A percentile compares a stretch with the other conserved stretches of the same genome.
Conservation (phyloP, 1,140 invertebrate species). For the Drosophila suzukii region DNA sequence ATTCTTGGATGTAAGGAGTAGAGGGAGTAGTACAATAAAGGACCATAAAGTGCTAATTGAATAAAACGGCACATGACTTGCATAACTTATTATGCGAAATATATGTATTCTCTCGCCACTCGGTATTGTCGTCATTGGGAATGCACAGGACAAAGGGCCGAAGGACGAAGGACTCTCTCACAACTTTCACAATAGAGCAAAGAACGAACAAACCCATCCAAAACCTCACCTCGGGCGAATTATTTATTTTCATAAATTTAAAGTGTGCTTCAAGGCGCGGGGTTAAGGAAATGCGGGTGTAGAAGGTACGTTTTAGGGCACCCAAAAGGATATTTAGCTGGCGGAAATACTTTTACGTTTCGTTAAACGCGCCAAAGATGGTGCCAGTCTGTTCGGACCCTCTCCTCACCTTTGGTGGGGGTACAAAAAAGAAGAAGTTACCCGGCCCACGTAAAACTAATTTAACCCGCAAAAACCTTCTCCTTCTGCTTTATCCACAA, state of each 20-base stretch:
- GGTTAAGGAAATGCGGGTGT: background rate
- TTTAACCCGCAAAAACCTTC: constrained; percentile 68
- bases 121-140: constrained; percentile 43
- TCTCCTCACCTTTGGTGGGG: constrained; percentile 1
- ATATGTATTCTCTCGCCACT: constrained; percentile 17
- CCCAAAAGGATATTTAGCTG: constrained; percentile 82
- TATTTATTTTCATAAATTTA: constrained; percentile 83
- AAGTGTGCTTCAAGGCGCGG: constrained; percentile 64
- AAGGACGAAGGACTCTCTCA: constrained; percentile 9
- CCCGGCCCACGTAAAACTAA: constrained; percentile 77
- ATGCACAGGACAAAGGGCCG: constrained; percentile 33
- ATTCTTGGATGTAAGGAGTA: constrained; percentile 4
- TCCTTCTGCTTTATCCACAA: constrained; percentile 20
- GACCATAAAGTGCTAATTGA: constrained; percentile 83
- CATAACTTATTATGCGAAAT: constrained; percentile 76
- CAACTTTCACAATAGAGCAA: constrained; percentile 18
- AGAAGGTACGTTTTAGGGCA: constrained; percentile 58
- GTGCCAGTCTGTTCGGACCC: constrained; percentile 24
- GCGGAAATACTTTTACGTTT: constrained; percentile 82
- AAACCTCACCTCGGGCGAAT: constrained; percentile 64
- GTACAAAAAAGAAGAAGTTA: constrained; percentile 53
- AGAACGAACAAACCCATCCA: constrained; percentile 28
- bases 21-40: constrained; percentile 64
- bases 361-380: constrained; percentile 81
- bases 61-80: constrained; percentile 82